These are phyloP conservation scores for Tachina grossa DNA, from an alignment of 2,888 invertebrate genomes.

Conservation along the genomic window DNA sequence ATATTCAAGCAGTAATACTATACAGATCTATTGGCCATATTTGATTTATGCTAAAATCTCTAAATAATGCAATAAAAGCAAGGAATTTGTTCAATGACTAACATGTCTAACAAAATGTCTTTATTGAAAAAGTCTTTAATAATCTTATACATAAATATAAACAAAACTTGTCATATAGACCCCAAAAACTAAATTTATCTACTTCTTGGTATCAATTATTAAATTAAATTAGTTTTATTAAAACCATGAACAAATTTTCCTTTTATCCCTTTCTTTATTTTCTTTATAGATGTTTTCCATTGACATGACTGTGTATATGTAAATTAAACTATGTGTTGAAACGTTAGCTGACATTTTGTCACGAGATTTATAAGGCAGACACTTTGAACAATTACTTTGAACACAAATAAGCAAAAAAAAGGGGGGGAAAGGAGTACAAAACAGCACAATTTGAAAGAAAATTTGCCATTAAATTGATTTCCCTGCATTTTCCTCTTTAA, in stretches of 20 bases:
- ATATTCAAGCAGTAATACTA: too few relatives aligned
- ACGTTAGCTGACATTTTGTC: constrained; percentile 66
- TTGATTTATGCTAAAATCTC: too few relatives aligned
- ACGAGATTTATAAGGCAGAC: constrained; percentile 60
- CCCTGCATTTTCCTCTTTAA: constrained; percentile 5
- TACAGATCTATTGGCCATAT: too few relatives aligned
- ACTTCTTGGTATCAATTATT: too few relatives aligned
- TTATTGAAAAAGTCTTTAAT: too few relatives aligned
- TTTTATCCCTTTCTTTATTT: background rate
- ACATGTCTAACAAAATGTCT: too few relatives aligned
- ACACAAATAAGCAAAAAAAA: constrained; percentile 38
- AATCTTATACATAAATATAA: too few relatives aligned
- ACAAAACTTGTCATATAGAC: too few relatives aligned
- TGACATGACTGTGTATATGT: background rate
- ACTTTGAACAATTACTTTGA: constrained; percentile 52
- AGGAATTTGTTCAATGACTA: too few relatives aligned
- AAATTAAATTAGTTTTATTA: too few relatives aligned
- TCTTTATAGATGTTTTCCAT: background rate
- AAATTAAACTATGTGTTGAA: constrained; percentile 44
- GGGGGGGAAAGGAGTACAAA: constrained; percentile 19
- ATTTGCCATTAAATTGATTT: constrained; percentile 64
- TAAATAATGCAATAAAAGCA: too few relatives aligned
- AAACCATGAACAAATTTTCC: background rate
- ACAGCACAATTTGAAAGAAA: constrained; percentile 52
- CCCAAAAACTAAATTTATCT: too few relatives aligned